Percentiles rank a stretch among this genome's conserved stretches.
Conservation (phyloP, 2,797 vertebrate species). For the Megalops cyprinoides region DNA sequence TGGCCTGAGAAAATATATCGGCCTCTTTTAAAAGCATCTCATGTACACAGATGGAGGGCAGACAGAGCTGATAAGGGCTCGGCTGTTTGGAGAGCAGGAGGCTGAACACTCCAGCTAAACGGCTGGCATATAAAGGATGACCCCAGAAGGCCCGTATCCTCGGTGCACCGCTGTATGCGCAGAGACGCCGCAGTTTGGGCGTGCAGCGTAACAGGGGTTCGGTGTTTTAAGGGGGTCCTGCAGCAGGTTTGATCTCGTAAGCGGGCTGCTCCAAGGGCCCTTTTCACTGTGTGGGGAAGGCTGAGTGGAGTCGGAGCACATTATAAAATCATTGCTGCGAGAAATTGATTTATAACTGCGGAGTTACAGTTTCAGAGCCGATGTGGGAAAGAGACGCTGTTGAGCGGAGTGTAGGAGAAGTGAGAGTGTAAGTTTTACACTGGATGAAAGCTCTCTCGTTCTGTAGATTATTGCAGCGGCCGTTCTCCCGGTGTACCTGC, state of each 20-base stretch:
- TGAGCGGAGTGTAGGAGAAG: not conserved
- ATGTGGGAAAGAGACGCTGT: not conserved
- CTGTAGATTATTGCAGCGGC: not conserved
- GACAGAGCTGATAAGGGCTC: not conserved
- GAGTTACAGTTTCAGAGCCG: conserved; percentile 4
- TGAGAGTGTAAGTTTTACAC: too few relatives aligned
- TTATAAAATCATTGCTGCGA: not conserved
- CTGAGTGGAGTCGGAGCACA: too few relatives aligned
- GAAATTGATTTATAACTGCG: not conserved
- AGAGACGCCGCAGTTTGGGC: too few relatives aligned
- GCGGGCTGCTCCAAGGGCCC: too few relatives aligned
- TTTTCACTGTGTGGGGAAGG: not conserved
- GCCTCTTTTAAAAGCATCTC: not conserved
- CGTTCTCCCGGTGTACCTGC: too few relatives aligned
- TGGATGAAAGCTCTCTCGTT: not conserved
- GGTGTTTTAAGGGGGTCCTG: not conserved
- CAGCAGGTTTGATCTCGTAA: not conserved
- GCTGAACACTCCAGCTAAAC: not conserved
- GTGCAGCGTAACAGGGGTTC: too few relatives aligned
- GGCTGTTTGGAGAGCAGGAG: not conserved
- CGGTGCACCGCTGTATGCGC: too few relatives aligned
- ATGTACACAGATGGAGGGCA: not conserved
- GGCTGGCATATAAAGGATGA: not conserved
- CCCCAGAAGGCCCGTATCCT: not conserved
- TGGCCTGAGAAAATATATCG: not conserved